Conservation (phyloP, 2,797 vertebrate species). For the Ibycter americanus region DNA sequence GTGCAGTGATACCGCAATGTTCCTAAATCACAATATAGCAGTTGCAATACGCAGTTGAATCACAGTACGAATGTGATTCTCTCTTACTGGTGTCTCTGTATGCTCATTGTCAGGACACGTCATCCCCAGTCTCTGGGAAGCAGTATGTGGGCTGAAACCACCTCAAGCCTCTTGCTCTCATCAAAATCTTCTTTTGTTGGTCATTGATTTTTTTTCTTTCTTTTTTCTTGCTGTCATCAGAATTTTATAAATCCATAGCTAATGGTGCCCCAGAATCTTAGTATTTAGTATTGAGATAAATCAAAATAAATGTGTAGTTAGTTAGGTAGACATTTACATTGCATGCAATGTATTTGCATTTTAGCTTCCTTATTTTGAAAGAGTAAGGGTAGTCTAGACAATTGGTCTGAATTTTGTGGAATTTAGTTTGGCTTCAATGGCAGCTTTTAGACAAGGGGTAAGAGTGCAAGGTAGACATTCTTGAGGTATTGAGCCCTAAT, state of each 20-base stretch:
- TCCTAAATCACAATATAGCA: neutral
- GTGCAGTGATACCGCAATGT: neutral
- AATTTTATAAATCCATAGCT: neutral
- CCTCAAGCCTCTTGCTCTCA: neutral
- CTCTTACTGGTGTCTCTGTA: neutral
- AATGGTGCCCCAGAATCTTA: neutral
- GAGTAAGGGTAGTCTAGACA: neutral
- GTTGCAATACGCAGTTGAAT: neutral
- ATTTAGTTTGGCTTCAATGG: neutral
- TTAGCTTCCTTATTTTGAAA: neutral
- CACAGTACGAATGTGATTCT: neutral
- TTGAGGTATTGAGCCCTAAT: neutral
- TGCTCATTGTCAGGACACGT: neutral
- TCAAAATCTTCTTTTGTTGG: neutral
- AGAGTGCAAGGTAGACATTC: neutral
- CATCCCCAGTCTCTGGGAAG: neutral
- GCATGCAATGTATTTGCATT: neutral
- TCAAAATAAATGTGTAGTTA: neutral
- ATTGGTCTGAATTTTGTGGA: neutral
- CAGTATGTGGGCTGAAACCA: neutral
- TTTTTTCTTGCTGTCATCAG: neutral
- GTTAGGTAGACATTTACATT: neutral
- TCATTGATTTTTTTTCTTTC: neutral
- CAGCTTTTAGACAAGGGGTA: neutral
- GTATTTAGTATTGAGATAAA: neutral